These are phyloP conservation scores for Nanorana parkeri DNA, from an alignment of 2,113 vertebrate species.

Conservation along the genomic window DNA sequence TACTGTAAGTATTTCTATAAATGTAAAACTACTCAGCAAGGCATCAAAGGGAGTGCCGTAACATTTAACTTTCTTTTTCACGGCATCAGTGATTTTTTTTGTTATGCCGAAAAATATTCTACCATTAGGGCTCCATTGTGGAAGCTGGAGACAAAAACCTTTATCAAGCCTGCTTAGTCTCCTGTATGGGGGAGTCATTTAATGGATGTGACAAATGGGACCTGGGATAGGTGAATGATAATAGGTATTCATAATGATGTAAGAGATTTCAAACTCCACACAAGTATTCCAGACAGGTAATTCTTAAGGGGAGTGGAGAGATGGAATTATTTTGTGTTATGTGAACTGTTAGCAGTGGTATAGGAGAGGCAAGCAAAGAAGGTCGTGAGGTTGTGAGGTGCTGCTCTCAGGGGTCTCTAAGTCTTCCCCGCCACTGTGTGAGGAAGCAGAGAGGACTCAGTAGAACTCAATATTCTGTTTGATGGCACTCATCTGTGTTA, in stretches of 20 bases:
- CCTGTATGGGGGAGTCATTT: background rate
- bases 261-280: constrained; percentile 15
- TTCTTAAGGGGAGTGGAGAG: background rate
- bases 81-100: no score
- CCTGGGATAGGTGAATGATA: background rate
- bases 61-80: constrained; percentile 23
- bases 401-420: no score
- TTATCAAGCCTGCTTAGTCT: background rate
- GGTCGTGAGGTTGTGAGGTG: no score
- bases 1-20: constrained; percentile 35
- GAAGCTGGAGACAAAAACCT: background rate
- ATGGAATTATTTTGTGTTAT: background rate
- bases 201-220: constrained; percentile 15
- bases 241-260: constrained; percentile 12
- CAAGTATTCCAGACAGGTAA: background rate
- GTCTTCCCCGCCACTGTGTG: no score
- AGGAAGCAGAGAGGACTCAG: no score
- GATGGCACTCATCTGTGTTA: no score
- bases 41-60: background rate
- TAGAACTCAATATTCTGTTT: no score
- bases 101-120: constrained; percentile 8
- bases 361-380: no score
- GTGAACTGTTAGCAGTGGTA: no score
- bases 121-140: constrained; percentile 19
- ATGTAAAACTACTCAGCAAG: constrained; percentile 29